phyloP scores from a whole-genome alignment of 64 coral and sea anemone genomes.

The Actinia tenebrosa region DNA sequence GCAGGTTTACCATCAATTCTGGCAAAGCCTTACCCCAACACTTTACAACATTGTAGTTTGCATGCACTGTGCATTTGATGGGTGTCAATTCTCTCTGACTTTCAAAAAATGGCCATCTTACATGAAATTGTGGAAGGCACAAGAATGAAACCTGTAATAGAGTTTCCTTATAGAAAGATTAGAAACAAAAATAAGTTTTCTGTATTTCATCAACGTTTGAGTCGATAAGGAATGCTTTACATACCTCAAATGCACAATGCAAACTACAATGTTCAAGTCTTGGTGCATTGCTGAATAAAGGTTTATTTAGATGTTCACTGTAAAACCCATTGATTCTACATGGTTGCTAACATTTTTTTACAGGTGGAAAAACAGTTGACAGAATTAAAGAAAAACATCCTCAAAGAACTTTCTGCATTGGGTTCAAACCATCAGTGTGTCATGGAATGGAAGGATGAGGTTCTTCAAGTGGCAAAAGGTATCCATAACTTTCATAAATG shows the following conservation, averaged over 20 bases:
- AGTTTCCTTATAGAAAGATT: neutral
- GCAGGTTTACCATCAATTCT: neutral
- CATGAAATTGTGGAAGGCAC: neutral
- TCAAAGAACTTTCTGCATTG: slow-evolving; percentile 4
- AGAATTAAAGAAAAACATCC: neutral
- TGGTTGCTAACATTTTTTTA: neutral
- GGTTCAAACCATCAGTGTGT: slow-evolving; percentile 3
- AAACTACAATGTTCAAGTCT: neutral
- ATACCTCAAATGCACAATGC: neutral
- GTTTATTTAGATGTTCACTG: neutral
- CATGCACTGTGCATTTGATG: neutral
- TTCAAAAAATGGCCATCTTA: neutral
- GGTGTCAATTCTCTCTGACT: neutral
- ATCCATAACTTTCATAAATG: neutral
- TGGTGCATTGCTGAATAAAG: neutral
- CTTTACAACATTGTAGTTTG: neutral
- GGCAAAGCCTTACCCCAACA: neutral
- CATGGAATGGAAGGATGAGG: slow-evolving; percentile 19
- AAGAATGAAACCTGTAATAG: neutral
- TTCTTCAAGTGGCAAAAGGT: slow-evolving; percentile 29
- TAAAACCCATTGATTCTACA: neutral
- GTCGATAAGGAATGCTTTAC: neutral
- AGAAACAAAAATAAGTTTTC: neutral
- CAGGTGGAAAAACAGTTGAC: slow-evolving; percentile 21
- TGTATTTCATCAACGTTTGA: neutral